Conservation (phyloP, 2,888 invertebrate species). For the Ischnus inquisitorius region DNA sequence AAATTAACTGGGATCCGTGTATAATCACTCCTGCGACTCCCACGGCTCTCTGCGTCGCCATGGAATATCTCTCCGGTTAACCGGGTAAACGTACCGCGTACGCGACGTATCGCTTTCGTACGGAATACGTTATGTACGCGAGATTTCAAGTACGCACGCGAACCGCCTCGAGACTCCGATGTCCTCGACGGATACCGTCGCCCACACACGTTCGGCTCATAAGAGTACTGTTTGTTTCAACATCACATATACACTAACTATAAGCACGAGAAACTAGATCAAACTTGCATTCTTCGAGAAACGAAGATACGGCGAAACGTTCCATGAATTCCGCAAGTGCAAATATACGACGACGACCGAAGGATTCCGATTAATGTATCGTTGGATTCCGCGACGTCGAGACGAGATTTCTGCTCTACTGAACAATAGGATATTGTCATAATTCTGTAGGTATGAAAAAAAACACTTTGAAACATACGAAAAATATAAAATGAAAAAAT, state of each 20-base stretch:
- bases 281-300: constrained; percentile 14
- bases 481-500: no score
- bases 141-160: constrained; percentile 58
- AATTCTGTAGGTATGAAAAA: not conserved
- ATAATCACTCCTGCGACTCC: constrained; percentile 44
- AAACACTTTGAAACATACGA: no score
- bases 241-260: not conserved
- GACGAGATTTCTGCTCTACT: not conserved
- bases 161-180: constrained; percentile 45
- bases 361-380: constrained; percentile 1
- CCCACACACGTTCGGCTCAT: not conserved
- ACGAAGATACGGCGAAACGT: not conserved
- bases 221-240: not conserved
- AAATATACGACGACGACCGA: not conserved
- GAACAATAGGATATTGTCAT: not conserved
- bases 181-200: constrained; percentile 60
- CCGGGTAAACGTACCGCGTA: not conserved
- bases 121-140: constrained; percentile 38
- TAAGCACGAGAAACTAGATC: not conserved
- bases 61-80: constrained; percentile 1
- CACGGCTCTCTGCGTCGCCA: constrained; percentile 6
- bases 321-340: not conserved
- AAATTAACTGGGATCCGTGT: constrained; percentile 51
- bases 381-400: not conserved
- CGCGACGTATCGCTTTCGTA: constrained; percentile 33